phyloP scores from a whole-genome alignment of 2,888 invertebrate genomes.

The Lasioglossum lativentre region DNA sequence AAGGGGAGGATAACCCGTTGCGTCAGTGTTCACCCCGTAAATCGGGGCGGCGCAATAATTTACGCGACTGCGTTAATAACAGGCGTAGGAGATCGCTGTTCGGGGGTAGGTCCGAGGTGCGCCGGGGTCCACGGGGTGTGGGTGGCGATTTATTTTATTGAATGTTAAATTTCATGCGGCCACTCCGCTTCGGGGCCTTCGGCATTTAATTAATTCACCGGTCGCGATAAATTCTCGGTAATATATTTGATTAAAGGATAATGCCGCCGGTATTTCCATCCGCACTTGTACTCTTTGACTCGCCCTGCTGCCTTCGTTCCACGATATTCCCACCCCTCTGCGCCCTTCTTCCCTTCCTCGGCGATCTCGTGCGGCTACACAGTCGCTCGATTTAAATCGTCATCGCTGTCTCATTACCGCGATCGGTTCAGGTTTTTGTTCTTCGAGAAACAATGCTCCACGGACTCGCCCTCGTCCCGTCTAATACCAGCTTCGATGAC shows the following conservation, averaged over 20 bases:
- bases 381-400: slow-evolving; percentile 68
- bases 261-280: slow-evolving; percentile 81
- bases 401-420: slow-evolving; percentile 76
- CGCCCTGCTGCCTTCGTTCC: slow-evolving; percentile 61
- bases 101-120: slow-evolving; percentile 53
- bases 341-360: not conserved
- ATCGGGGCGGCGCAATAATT: slow-evolving; percentile 67
- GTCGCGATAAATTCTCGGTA: slow-evolving; percentile 84
- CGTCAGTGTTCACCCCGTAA: slow-evolving; percentile 47
- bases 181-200: slow-evolving; percentile 80
- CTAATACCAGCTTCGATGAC: slow-evolving; percentile 51
- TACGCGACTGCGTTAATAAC: slow-evolving; percentile 67
- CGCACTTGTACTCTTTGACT: slow-evolving; percentile 64
- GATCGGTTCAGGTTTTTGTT: slow-evolving; percentile 64
- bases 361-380: slow-evolving; percentile 44
- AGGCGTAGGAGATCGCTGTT: slow-evolving; percentile 59
- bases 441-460: slow-evolving; percentile 50
- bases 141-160: slow-evolving; percentile 81
- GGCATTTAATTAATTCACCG: slow-evolving; percentile 84
- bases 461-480: slow-evolving; percentile 27
- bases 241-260: slow-evolving; percentile 85
- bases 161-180: slow-evolving; percentile 83
- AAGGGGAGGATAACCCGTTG: slow-evolving; percentile 41
- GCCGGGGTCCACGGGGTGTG: slow-evolving; percentile 62
- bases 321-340: slow-evolving; percentile 45